phyloP scores from a whole-genome alignment of 2,113 vertebrate genomes.

The Epinephelus lanceolatus region DNA sequence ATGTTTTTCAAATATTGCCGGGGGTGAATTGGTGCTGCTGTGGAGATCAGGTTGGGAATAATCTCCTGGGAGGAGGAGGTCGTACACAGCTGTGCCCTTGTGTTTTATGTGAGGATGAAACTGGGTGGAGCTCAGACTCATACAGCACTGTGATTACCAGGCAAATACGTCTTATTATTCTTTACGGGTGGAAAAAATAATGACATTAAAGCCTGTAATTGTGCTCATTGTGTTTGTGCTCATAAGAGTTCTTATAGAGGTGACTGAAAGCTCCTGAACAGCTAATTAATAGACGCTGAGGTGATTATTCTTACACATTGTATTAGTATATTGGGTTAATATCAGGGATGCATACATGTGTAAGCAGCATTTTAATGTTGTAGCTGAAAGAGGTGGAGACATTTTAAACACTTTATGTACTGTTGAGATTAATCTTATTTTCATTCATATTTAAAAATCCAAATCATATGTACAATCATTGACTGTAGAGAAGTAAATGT shows the following conservation, averaged over 20 bases:
- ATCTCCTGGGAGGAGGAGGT: not conserved
- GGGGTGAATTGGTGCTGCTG: not conserved
- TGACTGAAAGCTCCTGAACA: not conserved
- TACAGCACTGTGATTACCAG: not conserved
- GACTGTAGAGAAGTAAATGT: not conserved
- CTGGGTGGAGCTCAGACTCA: constrained; percentile 72
- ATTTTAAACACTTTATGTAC: not conserved
- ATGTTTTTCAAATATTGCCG: not conserved
- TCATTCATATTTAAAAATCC: not conserved
- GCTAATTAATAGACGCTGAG: not conserved
- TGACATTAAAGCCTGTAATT: not conserved
- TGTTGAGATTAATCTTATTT: not conserved
- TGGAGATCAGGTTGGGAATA: not conserved
- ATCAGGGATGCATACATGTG: not conserved
- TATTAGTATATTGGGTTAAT: not conserved
- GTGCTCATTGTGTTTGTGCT: not conserved
- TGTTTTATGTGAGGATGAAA: constrained; percentile 46
- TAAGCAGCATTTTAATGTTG: no score
- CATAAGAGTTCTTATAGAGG: not conserved
- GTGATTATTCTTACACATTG: not conserved
- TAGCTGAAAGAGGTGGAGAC: not conserved
- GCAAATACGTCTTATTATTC: not conserved
- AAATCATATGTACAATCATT: not conserved
- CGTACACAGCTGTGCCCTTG: not conserved
- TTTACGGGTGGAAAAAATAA: not conserved